A percentile compares a stretch with the other conserved stretches of the same genome.
Evolutionary conservation across 2,888 invertebrate species (phyloP).

Genomic region (Nemurella pictetii): DNA sequence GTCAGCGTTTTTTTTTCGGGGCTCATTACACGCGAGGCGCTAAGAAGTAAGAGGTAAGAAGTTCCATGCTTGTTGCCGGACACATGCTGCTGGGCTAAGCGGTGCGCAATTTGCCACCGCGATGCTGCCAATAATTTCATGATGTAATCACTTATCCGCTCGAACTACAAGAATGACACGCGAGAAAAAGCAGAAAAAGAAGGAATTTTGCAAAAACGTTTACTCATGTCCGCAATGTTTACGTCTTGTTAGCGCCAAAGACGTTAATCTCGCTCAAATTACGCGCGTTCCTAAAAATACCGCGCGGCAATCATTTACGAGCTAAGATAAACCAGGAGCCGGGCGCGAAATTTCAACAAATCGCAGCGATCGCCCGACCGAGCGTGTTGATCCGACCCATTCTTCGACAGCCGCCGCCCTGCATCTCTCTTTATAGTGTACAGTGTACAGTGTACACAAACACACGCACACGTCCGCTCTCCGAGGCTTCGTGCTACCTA

Average conservation of each 20-base stretch:
- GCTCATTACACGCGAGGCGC: background rate
- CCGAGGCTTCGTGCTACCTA: background rate
- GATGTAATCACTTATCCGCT: background rate
- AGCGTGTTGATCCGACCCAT: background rate
- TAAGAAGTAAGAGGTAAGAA: too few species aligned
- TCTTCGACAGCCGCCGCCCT: background rate
- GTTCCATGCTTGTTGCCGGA: background rate
- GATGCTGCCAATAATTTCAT: background rate
- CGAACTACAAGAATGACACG: background rate
- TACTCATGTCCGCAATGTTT: background rate
- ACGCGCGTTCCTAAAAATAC: background rate
- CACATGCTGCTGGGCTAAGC: background rate
- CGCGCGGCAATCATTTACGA: background rate
- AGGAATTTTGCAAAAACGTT: background rate
- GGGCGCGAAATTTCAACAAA: background rate
- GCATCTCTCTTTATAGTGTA: background rate
- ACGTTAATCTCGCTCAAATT: background rate
- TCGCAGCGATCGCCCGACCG: background rate
- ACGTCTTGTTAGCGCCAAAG: background rate
- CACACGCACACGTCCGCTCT: background rate
- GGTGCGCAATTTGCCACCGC: background rate
- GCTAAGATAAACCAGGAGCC: background rate
- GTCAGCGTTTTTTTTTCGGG: background rate
- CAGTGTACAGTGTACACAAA: background rate
- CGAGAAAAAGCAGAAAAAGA: background rate